Base-by-base conservation (phyloP, 2,797 vertebrate species). In the Prionace glauca region DNA sequence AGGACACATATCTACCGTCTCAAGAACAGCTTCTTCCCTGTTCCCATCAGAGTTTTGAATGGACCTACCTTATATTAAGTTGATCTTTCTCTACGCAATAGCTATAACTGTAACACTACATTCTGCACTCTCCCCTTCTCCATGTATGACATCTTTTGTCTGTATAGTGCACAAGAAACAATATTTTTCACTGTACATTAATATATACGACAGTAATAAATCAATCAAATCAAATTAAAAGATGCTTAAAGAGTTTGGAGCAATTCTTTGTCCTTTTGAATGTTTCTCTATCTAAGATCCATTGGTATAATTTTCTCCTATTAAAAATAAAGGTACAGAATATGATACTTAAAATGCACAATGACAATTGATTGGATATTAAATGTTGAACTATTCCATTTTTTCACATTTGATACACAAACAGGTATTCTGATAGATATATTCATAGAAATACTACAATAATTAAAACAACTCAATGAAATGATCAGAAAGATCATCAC, bases 171-270 rank as follows among this genome's bases (percentile, higher is more conserved):
- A 2, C 45, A 1, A 50, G 45, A 50, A 50, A 50, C 45, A 50
- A 50, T 50, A 50, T 3, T 50, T 50, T 50, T 50, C 45, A 50
- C 45, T 50, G 45, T 50, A 50, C 45, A 50, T 50, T 50, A 50
- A 50, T 50, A 50, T 50, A 50, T 50, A 3, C 3, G 45, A 50
- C 45, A 50, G 3, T 50, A 50, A 50, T 50, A 50, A 50, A 50
- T 41, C 41, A 41, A 41, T 41, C 41, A 41, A 41, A 41, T 50
- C 45, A 50, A 50, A 50, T 50, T 3, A 50, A 50, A 50, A 3
- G 45, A 92, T 69, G n/a, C 36, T 92, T 67, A 69, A 92, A 92
- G 62, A 92, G 41, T 67, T 92, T 65, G n/a, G n/a, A 92, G 65
- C 60, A n/a, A 10, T 32, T n/a, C 62, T 92, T 92, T 69, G 90